These are phyloP conservation scores for Intellagama lesueurii DNA, from an alignment of 2,797 vertebrate genomes.

Conservation along the genomic window DNA sequence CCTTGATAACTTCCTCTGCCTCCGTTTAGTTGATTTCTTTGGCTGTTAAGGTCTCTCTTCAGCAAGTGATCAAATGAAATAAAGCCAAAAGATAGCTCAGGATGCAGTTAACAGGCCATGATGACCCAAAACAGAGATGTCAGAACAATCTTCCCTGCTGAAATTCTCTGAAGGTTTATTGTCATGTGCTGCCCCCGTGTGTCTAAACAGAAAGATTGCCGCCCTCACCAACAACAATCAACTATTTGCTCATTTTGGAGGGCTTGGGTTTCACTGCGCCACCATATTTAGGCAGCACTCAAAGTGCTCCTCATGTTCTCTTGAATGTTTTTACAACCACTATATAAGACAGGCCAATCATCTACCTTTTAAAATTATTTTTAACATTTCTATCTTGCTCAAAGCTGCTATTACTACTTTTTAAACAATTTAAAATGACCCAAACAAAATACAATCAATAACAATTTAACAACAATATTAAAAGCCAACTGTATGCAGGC, in stretches of 20 bases:
- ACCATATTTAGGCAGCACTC: background rate
- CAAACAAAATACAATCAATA: background rate
- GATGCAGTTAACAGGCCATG: slow-evolving; percentile 39
- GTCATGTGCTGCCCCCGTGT: slow-evolving; percentile 32
- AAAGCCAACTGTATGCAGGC: background rate
- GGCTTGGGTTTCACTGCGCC: background rate
- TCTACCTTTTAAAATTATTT: background rate
- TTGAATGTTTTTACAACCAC: background rate
- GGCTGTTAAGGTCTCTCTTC: background rate
- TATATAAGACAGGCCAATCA: background rate
- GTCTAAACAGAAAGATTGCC: slow-evolving; percentile 1
- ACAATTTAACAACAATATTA: background rate
- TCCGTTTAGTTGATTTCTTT: background rate
- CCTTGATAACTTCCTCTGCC: background rate
- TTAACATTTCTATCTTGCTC: background rate
- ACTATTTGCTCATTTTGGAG: background rate
- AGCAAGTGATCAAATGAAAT: slow-evolving; percentile 24
- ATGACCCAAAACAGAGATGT: slow-evolving; percentile 39
- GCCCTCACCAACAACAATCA: background rate
- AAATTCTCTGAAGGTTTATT: background rate
- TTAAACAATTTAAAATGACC: background rate
- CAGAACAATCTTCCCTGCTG: background rate
- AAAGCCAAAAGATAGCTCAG: slow-evolving; percentile 25
- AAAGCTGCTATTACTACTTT: background rate
- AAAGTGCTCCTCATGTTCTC: background rate